Conservation (phyloP, 2,797 vertebrate species). For the Falco novaeseelandiae region DNA sequence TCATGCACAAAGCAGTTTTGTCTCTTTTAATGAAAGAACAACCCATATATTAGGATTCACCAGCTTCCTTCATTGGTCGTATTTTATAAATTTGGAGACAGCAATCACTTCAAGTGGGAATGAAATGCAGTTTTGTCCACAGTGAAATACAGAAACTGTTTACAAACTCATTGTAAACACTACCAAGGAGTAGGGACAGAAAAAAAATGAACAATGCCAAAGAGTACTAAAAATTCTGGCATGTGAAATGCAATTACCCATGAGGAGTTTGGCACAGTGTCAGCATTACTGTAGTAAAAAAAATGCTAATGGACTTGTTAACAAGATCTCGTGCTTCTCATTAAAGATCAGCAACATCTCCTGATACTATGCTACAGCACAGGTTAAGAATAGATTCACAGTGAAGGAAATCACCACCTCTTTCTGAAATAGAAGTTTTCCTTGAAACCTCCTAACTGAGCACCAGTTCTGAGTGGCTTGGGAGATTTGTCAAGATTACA, state of each 20-base stretch:
- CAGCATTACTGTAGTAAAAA: not conserved
- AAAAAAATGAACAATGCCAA: not conserved
- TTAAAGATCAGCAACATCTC: not conserved
- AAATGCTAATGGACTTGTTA: not conserved
- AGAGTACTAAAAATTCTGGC: not conserved
- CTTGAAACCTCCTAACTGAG: not conserved
- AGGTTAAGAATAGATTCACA: not conserved
- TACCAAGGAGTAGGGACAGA: not conserved
- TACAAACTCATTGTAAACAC: not conserved
- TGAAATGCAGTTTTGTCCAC: not conserved
- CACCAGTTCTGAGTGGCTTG: not conserved
- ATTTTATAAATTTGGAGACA: not conserved
- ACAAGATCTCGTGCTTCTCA: not conserved
- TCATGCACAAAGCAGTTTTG: not conserved
- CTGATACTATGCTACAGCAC: not conserved
- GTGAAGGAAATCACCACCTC: not conserved
- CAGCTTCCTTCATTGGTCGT: not conserved
- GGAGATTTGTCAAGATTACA: constrained; percentile 3
- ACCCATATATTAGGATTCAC: not conserved
- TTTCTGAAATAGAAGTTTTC: not conserved
- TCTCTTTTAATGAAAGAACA: not conserved
- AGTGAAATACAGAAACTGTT: not conserved
- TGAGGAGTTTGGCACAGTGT: not conserved
- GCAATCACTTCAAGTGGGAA: not conserved
- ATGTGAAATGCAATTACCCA: not conserved